Base-by-base conservation (phyloP, 53 echinoderm and acorn worm species). In the Paracentrotus lividus region DNA sequence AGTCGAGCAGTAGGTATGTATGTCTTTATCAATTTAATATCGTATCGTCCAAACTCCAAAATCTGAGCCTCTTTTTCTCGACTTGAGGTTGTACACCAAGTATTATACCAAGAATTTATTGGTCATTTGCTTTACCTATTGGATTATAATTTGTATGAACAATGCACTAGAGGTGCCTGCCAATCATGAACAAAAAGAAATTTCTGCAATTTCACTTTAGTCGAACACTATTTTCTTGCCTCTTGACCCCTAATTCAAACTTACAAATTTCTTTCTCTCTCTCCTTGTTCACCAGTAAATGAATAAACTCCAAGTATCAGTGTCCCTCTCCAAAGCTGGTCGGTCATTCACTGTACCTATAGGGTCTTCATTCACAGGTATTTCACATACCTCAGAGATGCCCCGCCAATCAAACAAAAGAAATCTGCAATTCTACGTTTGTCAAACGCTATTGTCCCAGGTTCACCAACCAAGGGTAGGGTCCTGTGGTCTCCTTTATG, bases 391-490 rank as follows among this genome's bases (percentile, higher is more conserved):
- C 72, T 72, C 72, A 4, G 32, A 14, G 36, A 36, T 69, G 72
- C 40, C 72, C 72, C 21, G 18, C 72, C 72, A 72, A 72, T 27
- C 36, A 40, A 38, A 72, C 38, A 72, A 72, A 72, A 72, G 72
- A 72, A 72, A 72, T 20, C 32, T 40, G 18, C 72, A 72, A 72
- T 64, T 72, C 40, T 38, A 20, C 21, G 18, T 38, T 72, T 72
- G 36, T 72, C 72, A 72, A 72, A 72, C 21, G 72, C 72, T 72
- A 38, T 72, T 72, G 36, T 72, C 72, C 72, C 36, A 36, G 4
- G 72, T 72, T 38, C 72, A 72, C 40, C 72, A 4, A 16, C 38
- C 40, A 72, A 36, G 72, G 40, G 40, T 72, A 40, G 72, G 67
- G 72, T 72, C 40, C 18, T 72, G 72, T 29, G 72, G 72, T 72